A percentile compares a stretch with the other conserved stretches of the same genome.
Evolutionary conservation across 92 coral and sea anemone species (phyloP).

Genomic region (Palythoa heliodiscus): DNA sequence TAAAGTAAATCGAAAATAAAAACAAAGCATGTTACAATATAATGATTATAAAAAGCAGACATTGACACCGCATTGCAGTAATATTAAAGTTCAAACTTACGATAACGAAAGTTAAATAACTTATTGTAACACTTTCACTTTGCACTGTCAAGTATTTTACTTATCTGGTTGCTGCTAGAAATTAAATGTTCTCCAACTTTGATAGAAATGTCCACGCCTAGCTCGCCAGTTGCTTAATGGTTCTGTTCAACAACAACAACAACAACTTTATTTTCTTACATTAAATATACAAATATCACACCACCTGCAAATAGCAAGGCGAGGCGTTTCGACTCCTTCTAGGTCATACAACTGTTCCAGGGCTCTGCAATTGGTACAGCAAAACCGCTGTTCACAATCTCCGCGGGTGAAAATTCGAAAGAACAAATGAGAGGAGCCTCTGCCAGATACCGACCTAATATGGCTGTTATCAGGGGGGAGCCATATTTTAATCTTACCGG

Average conservation of each 20-base stretch:
- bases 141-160: constrained; percentile 12
- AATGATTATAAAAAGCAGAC: not conserved
- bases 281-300: too few relatives aligned
- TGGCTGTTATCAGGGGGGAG: too few relatives aligned
- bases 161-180: constrained; percentile 4
- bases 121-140: not conserved
- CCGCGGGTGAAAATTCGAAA: too few relatives aligned
- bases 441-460: too few relatives aligned
- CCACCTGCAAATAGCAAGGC: too few relatives aligned
- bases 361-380: not conserved
- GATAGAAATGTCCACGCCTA: constrained; percentile 2
- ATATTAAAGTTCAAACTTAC: not conserved
- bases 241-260: not conserved
- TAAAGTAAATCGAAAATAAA: not conserved
- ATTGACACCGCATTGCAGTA: not conserved
- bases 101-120: not conserved
- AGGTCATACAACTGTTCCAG: not conserved
- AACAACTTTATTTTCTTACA: too few relatives aligned
- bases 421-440: too few relatives aligned
- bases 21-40: not conserved
- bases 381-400: too few relatives aligned
- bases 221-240: not conserved
- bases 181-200: not conserved
- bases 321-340: not conserved
- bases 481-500: too few relatives aligned